These are phyloP conservation scores for Subanguina moxae DNA, from an alignment of 1,140 invertebrate genomes.

Conservation along the genomic window DNA sequence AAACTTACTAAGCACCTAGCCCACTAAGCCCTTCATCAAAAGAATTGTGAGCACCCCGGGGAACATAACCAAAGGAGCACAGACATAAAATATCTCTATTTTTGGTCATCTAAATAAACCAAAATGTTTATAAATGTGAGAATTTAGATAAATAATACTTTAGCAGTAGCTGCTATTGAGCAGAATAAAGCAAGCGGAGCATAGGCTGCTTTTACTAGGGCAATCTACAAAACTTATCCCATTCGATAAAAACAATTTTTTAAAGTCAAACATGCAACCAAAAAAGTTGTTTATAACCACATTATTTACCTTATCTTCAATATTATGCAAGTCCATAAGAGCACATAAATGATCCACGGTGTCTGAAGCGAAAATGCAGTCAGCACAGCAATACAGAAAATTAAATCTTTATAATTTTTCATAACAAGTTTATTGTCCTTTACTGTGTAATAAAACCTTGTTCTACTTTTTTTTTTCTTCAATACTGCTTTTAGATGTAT, in stretches of 20 bases:
- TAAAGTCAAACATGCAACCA: slow-evolving; percentile 24
- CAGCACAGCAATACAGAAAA: too few relatives aligned
- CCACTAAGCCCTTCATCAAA: slow-evolving; percentile 34
- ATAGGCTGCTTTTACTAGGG: slow-evolving; percentile 50
- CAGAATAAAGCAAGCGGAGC: slow-evolving; percentile 49
- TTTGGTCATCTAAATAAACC: background rate
- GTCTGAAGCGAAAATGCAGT: slow-evolving; percentile 18
- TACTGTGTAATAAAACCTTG: too few relatives aligned
- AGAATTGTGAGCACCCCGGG: slow-evolving; percentile 32
- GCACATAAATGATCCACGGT: slow-evolving; percentile 57
- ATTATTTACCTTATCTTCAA: slow-evolving; percentile 54
- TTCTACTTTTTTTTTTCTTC: too few relatives aligned
- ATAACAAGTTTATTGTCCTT: too few relatives aligned
- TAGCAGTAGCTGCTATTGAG: slow-evolving; percentile 34
- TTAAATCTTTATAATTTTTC: too few relatives aligned
- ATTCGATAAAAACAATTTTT: background rate
- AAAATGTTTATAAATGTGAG: too few relatives aligned
- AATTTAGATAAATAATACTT: too few relatives aligned
- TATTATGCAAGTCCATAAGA: slow-evolving; percentile 55
- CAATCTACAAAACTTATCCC: slow-evolving; percentile 42
- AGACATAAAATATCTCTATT: slow-evolving; percentile 43
- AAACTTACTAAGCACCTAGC: background rate
- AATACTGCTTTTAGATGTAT: too few relatives aligned
- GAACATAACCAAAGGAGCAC: slow-evolving; percentile 36
- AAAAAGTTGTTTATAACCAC: too few relatives aligned